Evolutionary conservation across 2,888 invertebrate genomes (phyloP), one percentile per base, ranked within the genome.

Genomic region (Himalopsyche tibetana): DNA sequence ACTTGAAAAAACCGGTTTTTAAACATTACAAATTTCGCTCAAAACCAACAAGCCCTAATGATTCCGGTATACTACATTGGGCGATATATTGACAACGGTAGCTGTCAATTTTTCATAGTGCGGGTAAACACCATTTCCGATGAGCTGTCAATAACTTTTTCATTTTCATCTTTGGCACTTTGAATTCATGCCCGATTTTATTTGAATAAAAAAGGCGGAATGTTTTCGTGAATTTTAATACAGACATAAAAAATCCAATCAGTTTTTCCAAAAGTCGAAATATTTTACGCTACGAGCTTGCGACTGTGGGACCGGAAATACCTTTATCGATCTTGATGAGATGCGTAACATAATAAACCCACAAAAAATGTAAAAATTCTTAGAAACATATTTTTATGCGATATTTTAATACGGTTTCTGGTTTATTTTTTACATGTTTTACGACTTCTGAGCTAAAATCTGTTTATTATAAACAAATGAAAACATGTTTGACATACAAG

Each of bases 271-370:
- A 63, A 63, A 63, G 63, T 63, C 19, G 63, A 63, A 63, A 63
- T 63, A 63, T 63, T 63, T 63, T 15, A 63, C 63, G 63, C 63
- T 63, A 19, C 6, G 63, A 28, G 63, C 63, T 19, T 63, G 28
- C 5, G 63, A 63, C 63, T 63, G 63, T 63, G 63, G 63, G 19
- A 63, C 63, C 63, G 63, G 63, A 63, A 63, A 63, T 63, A 63
- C 63, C 63, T 63, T 63, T 63, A 63, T 63, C 63, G 63, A 63
- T 63, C 28, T 63, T 63, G 63, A 63, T 63, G 63, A 63, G 63
- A 63, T 19, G 63, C 63, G 63, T 63, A 63, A 63, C 63, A 28
- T 28, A 63, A 63, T 63, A 63, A 63, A 63, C 63, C 63, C 63
- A 63, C 63, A 28, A 63, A 63, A 63, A 63, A 19, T 19, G 9